Base-by-base conservation (phyloP, 2,888 invertebrate genomes). In the Nineta flava region DNA sequence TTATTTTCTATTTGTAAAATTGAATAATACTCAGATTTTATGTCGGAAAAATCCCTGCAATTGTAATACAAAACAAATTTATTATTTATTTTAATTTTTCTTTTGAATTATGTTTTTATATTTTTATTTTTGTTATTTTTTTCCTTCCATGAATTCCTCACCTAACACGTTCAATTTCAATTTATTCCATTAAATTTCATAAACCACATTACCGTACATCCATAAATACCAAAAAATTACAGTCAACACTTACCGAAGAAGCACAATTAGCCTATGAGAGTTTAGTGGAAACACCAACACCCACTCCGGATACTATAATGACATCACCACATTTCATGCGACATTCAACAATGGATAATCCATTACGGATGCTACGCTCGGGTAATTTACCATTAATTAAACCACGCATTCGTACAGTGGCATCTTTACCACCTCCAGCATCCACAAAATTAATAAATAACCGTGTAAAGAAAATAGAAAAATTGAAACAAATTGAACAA, bases 251-350 rank as follows among this genome's bases (percentile, higher is more conserved):
- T 58, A 87, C 88, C 15, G 84, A 86, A 60, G 91, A 93, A 66
- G 87, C 92, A 45, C 91, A 90, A 62, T 81, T 87, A 61, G 96
- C 93, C 0, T 97, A 97, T 71, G 86, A 88, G 61, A 84, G 87
- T 58, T 72, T 97, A 48, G 91, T 97, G 49, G 93, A 94, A 62
- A 67, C 71, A 56, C 68, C 71, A 5, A 55, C 59, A 52, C 59
- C 58, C 16, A 66, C 66, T 53, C 60, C 64, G 40, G 53, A 51
- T 2, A 46, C 21, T 5, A 52, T 51, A 10, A 41, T 38, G 7
- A 65, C 56, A 60, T 55, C 9, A 51, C 66, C 50, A 3, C 26
- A 47, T 26, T 21, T 21, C 13, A n/a, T 13, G 10, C 16, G 13
- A 13, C 26, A 13, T n/a, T 16, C 41, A 13, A 35, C 17, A 9